phyloP scores from a whole-genome alignment of 1,140 invertebrate genomes.

The Galleria mellonella region DNA sequence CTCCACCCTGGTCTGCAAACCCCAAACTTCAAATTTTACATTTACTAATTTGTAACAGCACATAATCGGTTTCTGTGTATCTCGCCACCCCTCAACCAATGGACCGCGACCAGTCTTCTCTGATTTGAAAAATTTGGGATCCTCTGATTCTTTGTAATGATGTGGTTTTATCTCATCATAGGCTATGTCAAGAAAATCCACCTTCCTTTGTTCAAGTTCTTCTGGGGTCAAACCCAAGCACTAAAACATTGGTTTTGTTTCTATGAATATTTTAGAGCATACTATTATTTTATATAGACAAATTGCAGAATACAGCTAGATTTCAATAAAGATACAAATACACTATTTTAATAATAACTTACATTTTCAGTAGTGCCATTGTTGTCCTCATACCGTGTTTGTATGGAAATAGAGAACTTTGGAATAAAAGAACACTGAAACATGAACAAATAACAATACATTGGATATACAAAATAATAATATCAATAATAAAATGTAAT shows the following conservation, averaged over 20 bases:
- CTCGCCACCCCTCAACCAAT: conserved; percentile 87
- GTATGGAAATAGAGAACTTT: conserved; percentile 90
- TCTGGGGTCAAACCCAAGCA: conserved; percentile 85
- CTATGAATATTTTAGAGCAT: no score
- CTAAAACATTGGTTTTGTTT: conserved; percentile 67
- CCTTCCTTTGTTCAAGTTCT: conserved; percentile 81
- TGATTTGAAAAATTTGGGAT: conserved; percentile 89
- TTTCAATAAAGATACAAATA: no score
- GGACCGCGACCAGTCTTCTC: conserved; percentile 88
- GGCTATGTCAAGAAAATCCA: conserved; percentile 91
- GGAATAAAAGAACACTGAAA: conserved; percentile 94
- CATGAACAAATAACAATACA: conserved; percentile 23
- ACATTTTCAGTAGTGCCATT: conserved; percentile 93
- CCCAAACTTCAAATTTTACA: conserved; percentile 94
- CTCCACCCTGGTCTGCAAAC: conserved; percentile 91
- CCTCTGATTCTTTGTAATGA: conserved; percentile 93
- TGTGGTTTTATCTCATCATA: conserved; percentile 89
- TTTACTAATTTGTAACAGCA: conserved; percentile 94
- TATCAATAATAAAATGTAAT: neutral
- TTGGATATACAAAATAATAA: neutral
- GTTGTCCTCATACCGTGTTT: conserved; percentile 93
- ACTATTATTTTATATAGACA: no score
- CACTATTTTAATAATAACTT: conserved; percentile 53
- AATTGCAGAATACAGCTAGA: no score
- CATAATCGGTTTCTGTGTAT: conserved; percentile 87